These are phyloP conservation scores for Chloropsis hardwickii DNA, from an alignment of 2,113 vertebrate species.

Conservation along the genomic window DNA sequence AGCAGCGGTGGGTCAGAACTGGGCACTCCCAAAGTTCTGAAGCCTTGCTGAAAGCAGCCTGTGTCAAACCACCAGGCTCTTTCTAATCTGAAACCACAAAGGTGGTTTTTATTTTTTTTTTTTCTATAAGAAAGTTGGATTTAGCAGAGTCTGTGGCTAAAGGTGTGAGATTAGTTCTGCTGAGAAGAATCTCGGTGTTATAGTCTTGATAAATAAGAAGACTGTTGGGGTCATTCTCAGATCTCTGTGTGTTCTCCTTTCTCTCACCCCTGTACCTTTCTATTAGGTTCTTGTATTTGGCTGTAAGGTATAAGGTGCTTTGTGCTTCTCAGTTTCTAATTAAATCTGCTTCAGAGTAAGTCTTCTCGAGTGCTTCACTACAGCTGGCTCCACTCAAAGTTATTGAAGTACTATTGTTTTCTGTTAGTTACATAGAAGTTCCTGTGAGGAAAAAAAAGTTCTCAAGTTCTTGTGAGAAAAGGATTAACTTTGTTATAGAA, in stretches of 20 bases:
- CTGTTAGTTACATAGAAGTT: background rate
- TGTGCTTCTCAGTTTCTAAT: background rate
- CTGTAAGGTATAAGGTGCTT: background rate
- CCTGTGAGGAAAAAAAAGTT: background rate
- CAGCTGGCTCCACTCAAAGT: background rate
- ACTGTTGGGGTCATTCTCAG: background rate
- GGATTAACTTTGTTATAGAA: background rate
- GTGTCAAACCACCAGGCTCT: background rate
- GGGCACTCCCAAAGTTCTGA: background rate
- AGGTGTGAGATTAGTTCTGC: background rate
- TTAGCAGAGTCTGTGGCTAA: background rate
- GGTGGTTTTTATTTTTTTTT: fast-evolving
- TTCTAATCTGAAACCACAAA: background rate
- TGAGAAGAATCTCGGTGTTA: background rate
- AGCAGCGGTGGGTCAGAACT: background rate
- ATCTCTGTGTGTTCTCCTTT: background rate
- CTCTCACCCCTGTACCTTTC: background rate
- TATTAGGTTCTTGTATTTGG: background rate
- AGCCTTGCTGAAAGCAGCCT: background rate
- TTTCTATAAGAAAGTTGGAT: background rate
- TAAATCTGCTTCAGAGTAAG: background rate
- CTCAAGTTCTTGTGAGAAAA: background rate
- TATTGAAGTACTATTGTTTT: background rate
- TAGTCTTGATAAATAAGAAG: background rate
- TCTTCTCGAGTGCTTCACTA: background rate